These are phyloP conservation scores for Thera obeliscata DNA, from an alignment of 2,888 invertebrate genomes.

Conservation along the genomic window DNA sequence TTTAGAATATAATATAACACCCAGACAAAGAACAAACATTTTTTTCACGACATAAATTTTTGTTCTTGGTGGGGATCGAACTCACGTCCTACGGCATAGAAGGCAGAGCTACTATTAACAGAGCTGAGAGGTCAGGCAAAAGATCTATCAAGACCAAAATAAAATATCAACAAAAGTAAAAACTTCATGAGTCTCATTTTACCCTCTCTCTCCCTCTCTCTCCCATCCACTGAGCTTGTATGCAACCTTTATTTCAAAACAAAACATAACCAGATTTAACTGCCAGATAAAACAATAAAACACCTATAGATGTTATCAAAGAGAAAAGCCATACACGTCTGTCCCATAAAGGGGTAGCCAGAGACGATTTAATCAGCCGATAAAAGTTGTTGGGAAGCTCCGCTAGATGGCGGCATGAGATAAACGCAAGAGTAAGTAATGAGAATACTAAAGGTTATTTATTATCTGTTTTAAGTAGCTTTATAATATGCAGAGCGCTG, in stretches of 20 bases:
- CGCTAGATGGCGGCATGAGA: slow-evolving; percentile 68
- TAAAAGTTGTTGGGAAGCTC: slow-evolving; percentile 70
- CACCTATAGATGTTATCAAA: slow-evolving; percentile 60
- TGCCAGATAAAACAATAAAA: slow-evolving; percentile 48
- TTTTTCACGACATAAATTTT: no score
- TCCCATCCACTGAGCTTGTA: background rate
- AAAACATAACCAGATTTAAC: slow-evolving; percentile 45
- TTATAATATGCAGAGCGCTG: background rate
- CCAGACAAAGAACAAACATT: no score
- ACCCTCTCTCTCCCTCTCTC: background rate
- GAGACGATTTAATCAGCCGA: slow-evolving; percentile 76
- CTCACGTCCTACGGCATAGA: no score
- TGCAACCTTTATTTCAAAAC: slow-evolving; percentile 5
- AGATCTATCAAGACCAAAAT: no score
- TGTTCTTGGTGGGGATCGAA: no score
- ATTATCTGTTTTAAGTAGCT: slow-evolving; percentile 23
- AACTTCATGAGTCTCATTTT: no score
- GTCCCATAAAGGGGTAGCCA: slow-evolving; percentile 75
- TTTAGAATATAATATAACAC: no score
- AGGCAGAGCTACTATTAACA: no score
- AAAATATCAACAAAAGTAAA: no score
- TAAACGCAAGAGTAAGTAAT: slow-evolving; percentile 46
- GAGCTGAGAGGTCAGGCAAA: no score
- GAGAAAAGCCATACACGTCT: slow-evolving; percentile 68
- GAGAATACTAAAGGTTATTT: slow-evolving; percentile 29